phyloP scores from a whole-genome alignment of 2,888 invertebrate genomes.

The Tridacna crocea region DNA sequence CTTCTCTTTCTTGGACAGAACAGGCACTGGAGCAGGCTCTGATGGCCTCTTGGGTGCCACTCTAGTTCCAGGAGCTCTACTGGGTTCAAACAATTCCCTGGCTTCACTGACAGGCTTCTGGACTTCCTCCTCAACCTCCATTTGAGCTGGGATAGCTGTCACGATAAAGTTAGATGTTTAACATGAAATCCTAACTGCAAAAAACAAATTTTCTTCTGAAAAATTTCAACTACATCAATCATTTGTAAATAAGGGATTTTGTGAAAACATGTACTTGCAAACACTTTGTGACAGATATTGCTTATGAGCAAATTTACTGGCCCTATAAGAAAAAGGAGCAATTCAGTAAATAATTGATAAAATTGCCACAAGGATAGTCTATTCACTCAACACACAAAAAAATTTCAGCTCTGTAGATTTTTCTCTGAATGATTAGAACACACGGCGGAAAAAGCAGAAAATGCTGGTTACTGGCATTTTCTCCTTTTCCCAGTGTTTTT shows the following conservation, averaged over 20 bases:
- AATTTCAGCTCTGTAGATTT: too few species aligned
- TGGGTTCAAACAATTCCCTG: conserved; percentile 69
- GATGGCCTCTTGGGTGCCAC: conserved; percentile 68
- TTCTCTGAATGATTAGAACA: background rate
- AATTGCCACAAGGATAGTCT: too few species aligned
- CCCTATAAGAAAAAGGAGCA: too few species aligned
- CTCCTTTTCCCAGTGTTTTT: background rate
- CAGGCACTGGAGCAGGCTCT: conserved; percentile 70
- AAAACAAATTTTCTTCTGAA: too few species aligned
- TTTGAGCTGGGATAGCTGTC: conserved; percentile 9
- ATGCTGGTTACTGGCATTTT: background rate
- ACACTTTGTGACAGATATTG: too few species aligned
- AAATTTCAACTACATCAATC: too few species aligned
- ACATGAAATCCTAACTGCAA: background rate
- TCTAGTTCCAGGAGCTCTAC: conserved; percentile 65
- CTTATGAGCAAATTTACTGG: too few species aligned
- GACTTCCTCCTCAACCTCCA: conserved; percentile 61
- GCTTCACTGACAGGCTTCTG: conserved; percentile 72
- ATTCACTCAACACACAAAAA: too few species aligned
- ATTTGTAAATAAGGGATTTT: too few species aligned
- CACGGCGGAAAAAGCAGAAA: background rate
- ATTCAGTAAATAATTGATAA: too few species aligned
- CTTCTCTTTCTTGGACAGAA: conserved; percentile 63
- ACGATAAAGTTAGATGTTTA: background rate
- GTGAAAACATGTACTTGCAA: too few species aligned